phyloP scores from a whole-genome alignment of 1,140 invertebrate genomes.

The Calliopsis andreniformis region DNA sequence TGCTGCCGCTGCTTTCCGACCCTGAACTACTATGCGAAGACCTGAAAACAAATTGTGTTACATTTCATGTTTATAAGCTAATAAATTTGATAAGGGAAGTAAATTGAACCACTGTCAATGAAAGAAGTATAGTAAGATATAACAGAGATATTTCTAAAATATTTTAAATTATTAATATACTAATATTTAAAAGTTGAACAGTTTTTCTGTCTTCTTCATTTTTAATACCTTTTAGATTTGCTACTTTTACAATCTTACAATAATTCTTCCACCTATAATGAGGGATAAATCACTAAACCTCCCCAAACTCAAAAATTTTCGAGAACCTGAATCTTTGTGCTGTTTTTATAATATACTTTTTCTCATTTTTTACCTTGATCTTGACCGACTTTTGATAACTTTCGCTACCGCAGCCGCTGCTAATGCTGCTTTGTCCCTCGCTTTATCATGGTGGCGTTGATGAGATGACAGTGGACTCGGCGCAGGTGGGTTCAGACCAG shows the following conservation, averaged over 20 bases:
- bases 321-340: too few species aligned
- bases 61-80: background rate
- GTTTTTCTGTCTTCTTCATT: background rate
- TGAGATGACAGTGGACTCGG: slow-evolving; percentile 74
- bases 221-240: background rate
- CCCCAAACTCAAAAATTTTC: too few species aligned
- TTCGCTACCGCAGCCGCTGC: slow-evolving; percentile 78
- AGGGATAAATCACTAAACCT: too few species aligned
- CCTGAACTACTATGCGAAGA: slow-evolving; percentile 80
- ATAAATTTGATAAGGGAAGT: too few species aligned
- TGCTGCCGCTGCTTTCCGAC: slow-evolving; percentile 81
- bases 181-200: too few species aligned
- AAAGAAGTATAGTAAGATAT: too few species aligned
- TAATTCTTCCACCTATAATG: background rate
- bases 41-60: slow-evolving; percentile 55
- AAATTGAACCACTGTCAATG: too few species aligned
- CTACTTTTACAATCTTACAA: slow-evolving; percentile 3
- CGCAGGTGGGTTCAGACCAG: slow-evolving; percentile 78
- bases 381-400: slow-evolving; percentile 78
- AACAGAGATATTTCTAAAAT: too few species aligned
- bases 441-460: slow-evolving; percentile 75
- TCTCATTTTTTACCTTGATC: slow-evolving; percentile 73
- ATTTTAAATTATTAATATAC: too few species aligned
- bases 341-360: background rate
- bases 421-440: slow-evolving; percentile 75